A percentile compares a stretch with the other conserved stretches of the same genome.
phyloP scores from a whole-genome alignment of 2,797 vertebrate species.

The Rhynchonycteris naso region DNA sequence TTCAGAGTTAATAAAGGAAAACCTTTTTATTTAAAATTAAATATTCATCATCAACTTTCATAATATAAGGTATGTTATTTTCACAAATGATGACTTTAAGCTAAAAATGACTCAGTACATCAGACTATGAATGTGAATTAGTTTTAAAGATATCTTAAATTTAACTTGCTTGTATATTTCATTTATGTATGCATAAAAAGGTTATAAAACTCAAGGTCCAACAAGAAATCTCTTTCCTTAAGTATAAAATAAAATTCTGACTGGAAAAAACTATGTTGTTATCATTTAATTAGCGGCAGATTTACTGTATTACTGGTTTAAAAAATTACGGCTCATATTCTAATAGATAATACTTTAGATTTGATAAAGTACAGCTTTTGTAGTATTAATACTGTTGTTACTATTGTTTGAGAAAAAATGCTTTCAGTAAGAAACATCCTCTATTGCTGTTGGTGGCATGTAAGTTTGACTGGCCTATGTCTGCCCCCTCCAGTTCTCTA shows the following conservation, averaged over 20 bases:
- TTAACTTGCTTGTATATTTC: background rate
- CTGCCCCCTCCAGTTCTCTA: background rate
- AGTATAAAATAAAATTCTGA: background rate
- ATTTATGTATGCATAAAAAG: background rate
- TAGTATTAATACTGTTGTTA: background rate
- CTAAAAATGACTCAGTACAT: constrained; percentile 24
- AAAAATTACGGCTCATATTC: background rate
- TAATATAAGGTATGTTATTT: background rate
- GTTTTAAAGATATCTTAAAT: background rate
- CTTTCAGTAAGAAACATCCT: background rate
- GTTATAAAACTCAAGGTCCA: background rate
- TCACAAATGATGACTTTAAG: background rate
- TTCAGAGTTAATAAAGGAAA: background rate
- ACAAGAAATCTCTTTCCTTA: background rate
- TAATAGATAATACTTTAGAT: background rate
- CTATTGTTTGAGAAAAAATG: background rate
- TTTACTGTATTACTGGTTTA: background rate
- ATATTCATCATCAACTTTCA: background rate
- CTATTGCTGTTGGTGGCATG: background rate
- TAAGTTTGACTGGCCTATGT: background rate
- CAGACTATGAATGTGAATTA: background rate
- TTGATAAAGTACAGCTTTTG: background rate
- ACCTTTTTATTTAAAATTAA: background rate
- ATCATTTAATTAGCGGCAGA: background rate
- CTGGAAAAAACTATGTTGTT: background rate